These are phyloP conservation scores for Pseudopipra pipra DNA, from an alignment of 2,113 vertebrate genomes.

Conservation along the genomic window DNA sequence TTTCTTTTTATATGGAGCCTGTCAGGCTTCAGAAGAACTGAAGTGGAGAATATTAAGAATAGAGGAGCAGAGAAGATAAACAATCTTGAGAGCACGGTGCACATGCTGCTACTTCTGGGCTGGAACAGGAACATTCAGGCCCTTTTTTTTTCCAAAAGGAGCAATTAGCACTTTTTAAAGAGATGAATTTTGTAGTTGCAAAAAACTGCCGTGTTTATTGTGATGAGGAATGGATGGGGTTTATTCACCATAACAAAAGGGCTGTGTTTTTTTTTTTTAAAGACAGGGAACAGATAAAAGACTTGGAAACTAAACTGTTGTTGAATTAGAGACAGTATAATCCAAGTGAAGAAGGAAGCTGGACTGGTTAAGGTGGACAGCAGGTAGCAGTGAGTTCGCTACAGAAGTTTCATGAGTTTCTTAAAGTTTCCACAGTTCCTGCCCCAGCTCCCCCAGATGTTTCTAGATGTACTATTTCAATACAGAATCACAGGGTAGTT, in stretches of 20 bases:
- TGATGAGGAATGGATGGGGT: not conserved
- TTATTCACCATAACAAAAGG: not conserved
- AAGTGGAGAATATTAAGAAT: not conserved
- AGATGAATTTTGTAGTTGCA: not conserved
- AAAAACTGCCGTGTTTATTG: not conserved
- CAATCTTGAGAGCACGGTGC: not conserved
- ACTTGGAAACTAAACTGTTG: not conserved
- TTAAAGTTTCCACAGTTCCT: not conserved
- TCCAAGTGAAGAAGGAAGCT: rapidly evolving
- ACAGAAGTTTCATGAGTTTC: not conserved
- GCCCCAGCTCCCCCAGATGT: not conserved
- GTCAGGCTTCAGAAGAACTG: not conserved
- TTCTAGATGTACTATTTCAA: not conserved
- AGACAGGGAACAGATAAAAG: not conserved
- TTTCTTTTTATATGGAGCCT: not conserved
- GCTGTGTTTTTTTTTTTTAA: not conserved
- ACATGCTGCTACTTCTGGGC: not conserved
- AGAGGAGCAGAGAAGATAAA: slow-evolving; percentile 18
- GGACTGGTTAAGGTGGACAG: not conserved
- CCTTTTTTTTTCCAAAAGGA: slow-evolving; percentile 1
- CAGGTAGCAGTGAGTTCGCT: not conserved
- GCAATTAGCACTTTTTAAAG: slow-evolving; percentile 31
- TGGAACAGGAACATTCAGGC: not conserved
- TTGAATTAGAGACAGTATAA: not conserved
- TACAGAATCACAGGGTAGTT: not conserved